Base-by-base conservation (phyloP, 64 coral and sea anemone genomes). In the Acropora yongei region DNA sequence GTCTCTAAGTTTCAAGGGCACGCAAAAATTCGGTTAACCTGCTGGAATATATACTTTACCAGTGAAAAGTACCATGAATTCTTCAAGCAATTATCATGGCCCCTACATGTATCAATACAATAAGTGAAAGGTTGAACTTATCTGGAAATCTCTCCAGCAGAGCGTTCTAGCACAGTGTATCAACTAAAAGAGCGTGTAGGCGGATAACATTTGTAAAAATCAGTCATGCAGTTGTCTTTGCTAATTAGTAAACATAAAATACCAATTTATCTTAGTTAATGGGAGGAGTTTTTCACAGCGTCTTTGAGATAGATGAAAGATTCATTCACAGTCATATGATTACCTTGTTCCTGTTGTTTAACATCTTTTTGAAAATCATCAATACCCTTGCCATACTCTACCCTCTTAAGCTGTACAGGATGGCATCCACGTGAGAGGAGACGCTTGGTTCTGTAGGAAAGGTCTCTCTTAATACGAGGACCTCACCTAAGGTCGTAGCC, bases 231-330 rank as follows among this genome's bases (percentile, higher is more conserved):
- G 30, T 30, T 55, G 51, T 55, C 51, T 55, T 55, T 55, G 51
- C 2, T 3, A 14, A 8, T 13, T 2, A 13, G 60, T 8, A 10
- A 12, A 8, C 11, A 14, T 2, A 7, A 63, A 63, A 63, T 63
- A 3, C 11, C 11, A 63, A 7, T 13, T 8, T 63, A 63, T 75
- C 44, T 18, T 48, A 78, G 12, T 30, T 30, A 30, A 41, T 6
- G 43, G 18, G 1, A 85, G 30, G 49, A 85, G 17, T 47, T 65
- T 49, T 65, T n/a, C 82, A 85, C 46, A 4, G 82, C 71, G 18
- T 85, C 63, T 44, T 85, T 63, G 1, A 85, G 82, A 19, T 41
- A 42, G 17, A 85, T 72, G 4, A 30, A 85, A 85, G 82, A 47
- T 18, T 72, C 41, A 4, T 45, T 67, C 14, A 18, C 51, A 66